A percentile compares a stretch with the other conserved stretches of the same genome.
These are phyloP conservation scores for Sturnira hondurensis DNA, from an alignment of 2,113 vertebrate genomes.

Conservation along the genomic window DNA sequence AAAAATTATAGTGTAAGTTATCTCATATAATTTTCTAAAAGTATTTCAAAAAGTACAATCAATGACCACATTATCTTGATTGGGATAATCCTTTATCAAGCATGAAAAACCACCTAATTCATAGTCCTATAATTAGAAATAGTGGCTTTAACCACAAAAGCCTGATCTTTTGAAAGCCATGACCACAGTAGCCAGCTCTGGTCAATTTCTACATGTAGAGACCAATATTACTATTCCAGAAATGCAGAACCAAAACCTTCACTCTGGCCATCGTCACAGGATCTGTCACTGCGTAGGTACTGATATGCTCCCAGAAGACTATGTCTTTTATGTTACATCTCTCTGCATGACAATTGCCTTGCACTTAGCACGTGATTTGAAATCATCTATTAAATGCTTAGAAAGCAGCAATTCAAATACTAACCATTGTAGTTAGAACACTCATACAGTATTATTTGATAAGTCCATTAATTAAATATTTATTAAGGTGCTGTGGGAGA, in stretches of 20 bases:
- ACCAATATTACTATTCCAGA: neutral
- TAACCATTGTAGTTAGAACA: neutral
- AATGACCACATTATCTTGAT: constrained; percentile 34
- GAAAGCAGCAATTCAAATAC: neutral
- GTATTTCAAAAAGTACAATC: constrained; percentile 23
- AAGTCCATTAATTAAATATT: neutral
- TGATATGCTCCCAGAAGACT: neutral
- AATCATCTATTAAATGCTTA: neutral
- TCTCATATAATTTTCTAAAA: constrained; percentile 33
- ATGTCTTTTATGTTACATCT: neutral
- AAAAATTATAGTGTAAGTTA: constrained; percentile 32
- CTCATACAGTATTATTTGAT: neutral
- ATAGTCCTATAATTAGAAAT: constrained; percentile 41
- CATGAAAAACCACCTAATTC: constrained; percentile 21
- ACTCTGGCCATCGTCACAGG: neutral
- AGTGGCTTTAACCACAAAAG: constrained; percentile 35
- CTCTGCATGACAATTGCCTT: neutral
- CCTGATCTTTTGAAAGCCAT: constrained; percentile 15
- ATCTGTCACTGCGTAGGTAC: neutral
- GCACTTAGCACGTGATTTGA: neutral
- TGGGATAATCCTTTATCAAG: constrained; percentile 16
- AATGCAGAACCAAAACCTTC: neutral
- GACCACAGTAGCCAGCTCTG: neutral
- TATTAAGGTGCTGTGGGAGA: neutral
- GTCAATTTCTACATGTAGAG: constrained; percentile 15